Evolutionary conservation across 2,888 invertebrate genomes (phyloP), one percentile per base, ranked within the genome.

Genomic region (Drosophila picticornis): DNA sequence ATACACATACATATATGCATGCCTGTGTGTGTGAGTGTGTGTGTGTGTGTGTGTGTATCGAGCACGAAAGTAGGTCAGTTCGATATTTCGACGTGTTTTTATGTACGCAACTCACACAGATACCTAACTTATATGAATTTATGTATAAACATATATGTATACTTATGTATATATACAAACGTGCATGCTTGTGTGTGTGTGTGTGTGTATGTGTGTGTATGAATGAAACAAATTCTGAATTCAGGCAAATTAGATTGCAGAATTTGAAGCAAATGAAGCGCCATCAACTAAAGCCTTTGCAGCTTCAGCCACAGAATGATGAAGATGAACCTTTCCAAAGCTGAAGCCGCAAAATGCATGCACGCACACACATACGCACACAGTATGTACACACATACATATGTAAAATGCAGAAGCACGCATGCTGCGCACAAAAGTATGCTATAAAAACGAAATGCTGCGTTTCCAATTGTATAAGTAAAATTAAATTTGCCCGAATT

Each of bases 1-100:
- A 75, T 29, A 56, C 46, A 76, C 51, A 66, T 36, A 61, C 50
- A 63, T 13, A 62, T 11, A 48, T n/a, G 22, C 29, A 50, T n/a
- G 46, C 46, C 55, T 29, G 58, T 13, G 22, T 19, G 40, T 19
- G 10, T 50, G 27, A 13, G 52, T 68, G 46, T 57, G 25, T 60
- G 53, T 34, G 64, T 68, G n/a, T 64, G 25, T 52, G 46, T 60
- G 32, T 75, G 58, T 68, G 51, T 77, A 67, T 86, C 62, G 70
- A 72, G 76, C 76, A 79, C 68, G 66, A 84, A 85, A 90, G 88
- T 90, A 85, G 85, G 85, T 85, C 85, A 90, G 85, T 90, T 90
- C 85, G 90, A 85, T 85, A 90, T 87, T 89, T 83, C 81, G 62
- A 83, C 80, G 70, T 70, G 79, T 69, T 68, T 77, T 66, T 69